These are phyloP conservation scores for Pseudanteris insignis DNA, from an alignment of 2,888 invertebrate genomes.

Conservation along the genomic window DNA sequence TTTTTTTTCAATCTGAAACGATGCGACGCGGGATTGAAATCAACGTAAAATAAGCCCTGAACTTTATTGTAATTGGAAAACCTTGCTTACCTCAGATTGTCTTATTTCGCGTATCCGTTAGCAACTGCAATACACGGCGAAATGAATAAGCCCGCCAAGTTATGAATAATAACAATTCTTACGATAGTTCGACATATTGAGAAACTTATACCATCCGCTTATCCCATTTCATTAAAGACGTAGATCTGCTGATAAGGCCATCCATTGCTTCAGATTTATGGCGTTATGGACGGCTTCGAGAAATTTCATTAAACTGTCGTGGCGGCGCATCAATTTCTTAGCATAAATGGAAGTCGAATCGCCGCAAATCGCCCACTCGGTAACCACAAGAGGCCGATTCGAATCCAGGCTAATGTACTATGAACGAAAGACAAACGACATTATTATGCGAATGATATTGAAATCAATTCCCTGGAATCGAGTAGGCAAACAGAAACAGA, in stretches of 20 bases:
- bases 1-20: slow-evolving; percentile 28
- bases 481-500: slow-evolving; percentile 33
- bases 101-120: slow-evolving; percentile 1
- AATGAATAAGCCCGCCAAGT: slow-evolving; percentile 4
- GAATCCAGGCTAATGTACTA: slow-evolving; percentile 34
- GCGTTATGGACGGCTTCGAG: slow-evolving; percentile 49
- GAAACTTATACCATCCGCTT: slow-evolving; percentile 24
- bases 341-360: slow-evolving; percentile 40
- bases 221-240: slow-evolving; percentile 29
- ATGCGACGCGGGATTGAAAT: slow-evolving; percentile 10
- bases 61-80: slow-evolving; percentile 32
- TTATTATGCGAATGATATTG: slow-evolving; percentile 42
- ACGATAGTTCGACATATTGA: slow-evolving; percentile 16
- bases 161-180: slow-evolving; percentile 7
- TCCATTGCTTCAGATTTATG: slow-evolving; percentile 48
- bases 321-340: slow-evolving; percentile 28
- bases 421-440: slow-evolving; percentile 39
- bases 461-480: slow-evolving; percentile 28
- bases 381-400: slow-evolving; percentile 37
- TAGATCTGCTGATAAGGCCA: slow-evolving; percentile 28
- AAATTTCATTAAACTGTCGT: slow-evolving; percentile 56
- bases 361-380: slow-evolving; percentile 40
- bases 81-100: slow-evolving; percentile 9
- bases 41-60: background rate
- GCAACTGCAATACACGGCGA: background rate